Base-by-base conservation (phyloP, 2,797 vertebrate species). In the Vireo griseus region DNA sequence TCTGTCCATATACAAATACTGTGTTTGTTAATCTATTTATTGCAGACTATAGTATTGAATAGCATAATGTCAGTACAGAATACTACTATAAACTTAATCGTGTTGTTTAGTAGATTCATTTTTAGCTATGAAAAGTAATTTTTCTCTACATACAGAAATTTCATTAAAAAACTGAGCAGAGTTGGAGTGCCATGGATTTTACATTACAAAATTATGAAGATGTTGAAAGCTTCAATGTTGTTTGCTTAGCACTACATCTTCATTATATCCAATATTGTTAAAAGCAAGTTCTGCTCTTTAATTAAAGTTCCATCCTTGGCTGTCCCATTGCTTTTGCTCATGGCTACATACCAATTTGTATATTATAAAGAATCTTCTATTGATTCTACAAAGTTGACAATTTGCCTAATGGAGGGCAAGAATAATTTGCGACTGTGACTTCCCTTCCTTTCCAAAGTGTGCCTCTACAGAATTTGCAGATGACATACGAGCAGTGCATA, bases 401-500 rank as follows among this genome's bases (percentile, higher is more conserved):
- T 95, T 94, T 95, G 92, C 91, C 84, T 95, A 94, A 94, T 93
- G 96, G 90, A 95, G 76, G 69, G 73, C 66, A 83, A 71, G 82
- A 94, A 90, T 92, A 94, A 95, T 94, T 95, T 95, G 92, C 10
- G 4, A 72, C 52, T 71, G 55, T 52, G 50, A 85, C 61, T 94
- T 85, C 16, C 44, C 55, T 96, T 94, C 92, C 84, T 92, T 91
- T 91, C 90, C 90, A 74, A 92, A 95, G 54, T 26, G 22, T 68
- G 57, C 58, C 81, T 91, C 72, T 58, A 91, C 78, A 93, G 82
- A 89, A 94, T 91, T 61, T 96, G 47, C 72, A 88, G 91, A 95
- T 95, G 90, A 96, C 26, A 10, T 88, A 93, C 22, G 57, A 88
- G 28, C 63, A 72, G 85, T 66, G 76, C 58, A 82, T 76, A 74